Percentiles rank a stretch among this genome's conserved stretches.
phyloP scores from a whole-genome alignment of 1,140 invertebrate species.

The Campoletis sonorensis region DNA sequence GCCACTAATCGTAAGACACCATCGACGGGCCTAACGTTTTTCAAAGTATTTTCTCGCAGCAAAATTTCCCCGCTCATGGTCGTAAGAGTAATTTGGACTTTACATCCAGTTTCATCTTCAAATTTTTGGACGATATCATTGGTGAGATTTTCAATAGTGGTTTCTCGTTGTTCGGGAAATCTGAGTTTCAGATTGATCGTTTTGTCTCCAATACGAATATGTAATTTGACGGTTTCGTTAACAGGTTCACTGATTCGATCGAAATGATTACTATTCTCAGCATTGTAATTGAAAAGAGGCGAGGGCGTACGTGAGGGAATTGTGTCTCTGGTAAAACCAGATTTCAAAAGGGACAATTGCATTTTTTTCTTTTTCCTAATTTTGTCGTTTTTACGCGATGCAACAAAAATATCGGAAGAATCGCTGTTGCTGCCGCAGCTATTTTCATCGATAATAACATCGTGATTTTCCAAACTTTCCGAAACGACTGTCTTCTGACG shows the following conservation, averaged over 20 bases:
- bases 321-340: constrained; percentile 59
- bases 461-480: constrained; percentile 13
- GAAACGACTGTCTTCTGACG: constrained; percentile 31
- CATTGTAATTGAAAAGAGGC: constrained; percentile 42
- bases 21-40: constrained; percentile 52
- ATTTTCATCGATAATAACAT: constrained; percentile 17
- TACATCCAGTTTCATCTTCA: constrained; percentile 63
- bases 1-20: constrained; percentile 54
- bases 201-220: constrained; percentile 59
- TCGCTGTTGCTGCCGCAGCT: constrained; percentile 20
- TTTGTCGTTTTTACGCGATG: neutral
- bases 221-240: constrained; percentile 54
- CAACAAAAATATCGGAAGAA: neutral
- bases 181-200: constrained; percentile 60
- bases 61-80: constrained; percentile 55
- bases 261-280: neutral
- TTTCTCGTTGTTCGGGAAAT: constrained; percentile 56
- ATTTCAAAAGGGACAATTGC: constrained; percentile 61
- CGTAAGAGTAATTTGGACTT: constrained; percentile 55
- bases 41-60: constrained; percentile 52
- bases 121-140: constrained; percentile 57
- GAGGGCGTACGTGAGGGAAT: constrained; percentile 57
- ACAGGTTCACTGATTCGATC: constrained; percentile 2
- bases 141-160: constrained; percentile 51
- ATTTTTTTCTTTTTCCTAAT: constrained; percentile 41